These are phyloP conservation scores for Ormyrus thymus DNA, from an alignment of 2,888 invertebrate genomes.

Conservation along the genomic window DNA sequence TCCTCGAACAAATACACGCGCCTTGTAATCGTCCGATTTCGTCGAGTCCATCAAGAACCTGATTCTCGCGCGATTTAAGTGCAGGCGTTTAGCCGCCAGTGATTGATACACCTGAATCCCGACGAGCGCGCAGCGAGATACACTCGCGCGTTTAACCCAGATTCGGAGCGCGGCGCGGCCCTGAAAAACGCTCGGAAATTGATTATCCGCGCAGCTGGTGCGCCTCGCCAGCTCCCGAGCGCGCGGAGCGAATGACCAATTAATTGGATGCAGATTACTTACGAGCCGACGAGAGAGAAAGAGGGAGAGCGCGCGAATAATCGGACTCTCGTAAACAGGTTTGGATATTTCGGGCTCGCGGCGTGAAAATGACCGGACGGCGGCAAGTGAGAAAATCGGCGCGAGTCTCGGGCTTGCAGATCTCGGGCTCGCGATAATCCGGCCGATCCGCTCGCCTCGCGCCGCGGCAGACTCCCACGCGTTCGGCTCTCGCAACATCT, in stretches of 20 bases:
- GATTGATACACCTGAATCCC: no score
- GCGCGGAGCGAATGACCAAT: background rate
- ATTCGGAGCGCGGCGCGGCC: background rate
- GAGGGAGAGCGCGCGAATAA: no score
- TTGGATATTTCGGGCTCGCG: no score
- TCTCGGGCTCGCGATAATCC: background rate
- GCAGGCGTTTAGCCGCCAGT: no score
- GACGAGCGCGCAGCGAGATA: no score
- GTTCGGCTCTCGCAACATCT: conserved; percentile 63
- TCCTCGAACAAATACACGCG: background rate
- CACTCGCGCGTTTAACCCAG: no score
- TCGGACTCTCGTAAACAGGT: no score
- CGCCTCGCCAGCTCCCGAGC: background rate
- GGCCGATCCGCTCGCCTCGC: background rate
- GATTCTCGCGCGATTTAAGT: no score
- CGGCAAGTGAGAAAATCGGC: background rate
- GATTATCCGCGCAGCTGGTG: background rate
- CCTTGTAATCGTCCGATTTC: background rate
- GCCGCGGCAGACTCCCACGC: conserved; percentile 47
- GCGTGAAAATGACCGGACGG: no score
- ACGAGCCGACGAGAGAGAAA: no score
- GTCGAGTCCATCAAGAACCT: no score
- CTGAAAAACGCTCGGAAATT: background rate
- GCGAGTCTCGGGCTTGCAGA: background rate
- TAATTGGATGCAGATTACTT: background rate